Evolutionary conservation across 1,140 invertebrate genomes (phyloP).

Genomic region (Ceratina australensis): DNA sequence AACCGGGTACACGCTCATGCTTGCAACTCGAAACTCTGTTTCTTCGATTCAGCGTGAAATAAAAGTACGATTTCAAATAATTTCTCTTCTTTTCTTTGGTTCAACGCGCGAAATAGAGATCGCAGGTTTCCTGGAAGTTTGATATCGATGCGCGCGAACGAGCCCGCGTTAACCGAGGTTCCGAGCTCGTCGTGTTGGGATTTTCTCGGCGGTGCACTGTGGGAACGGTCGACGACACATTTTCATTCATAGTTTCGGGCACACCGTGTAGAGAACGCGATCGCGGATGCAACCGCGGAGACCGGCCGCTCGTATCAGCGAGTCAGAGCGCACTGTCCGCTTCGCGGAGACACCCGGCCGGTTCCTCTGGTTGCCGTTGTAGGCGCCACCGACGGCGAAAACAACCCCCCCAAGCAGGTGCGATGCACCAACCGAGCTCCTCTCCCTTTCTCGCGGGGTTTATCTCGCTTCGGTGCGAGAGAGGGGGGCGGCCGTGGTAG

Average conservation of each 20-base stretch:
- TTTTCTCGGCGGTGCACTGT: neutral
- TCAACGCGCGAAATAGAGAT: no score
- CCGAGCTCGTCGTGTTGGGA: no score
- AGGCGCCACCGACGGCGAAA: constrained; percentile 69
- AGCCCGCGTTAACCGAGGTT: neutral
- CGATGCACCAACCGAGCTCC: constrained; percentile 32
- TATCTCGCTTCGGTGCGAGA: no score
- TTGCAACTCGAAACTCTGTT: neutral
- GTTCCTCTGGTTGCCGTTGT: constrained; percentile 47
- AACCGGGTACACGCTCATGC: neutral
- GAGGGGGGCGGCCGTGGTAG: neutral
- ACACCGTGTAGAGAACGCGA: constrained; percentile 53
- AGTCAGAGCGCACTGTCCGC: constrained; percentile 72
- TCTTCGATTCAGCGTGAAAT: neutral
- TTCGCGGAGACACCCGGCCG: constrained; percentile 51
- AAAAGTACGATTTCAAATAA: no score
- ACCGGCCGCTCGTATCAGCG: constrained; percentile 68
- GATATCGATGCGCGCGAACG: neutral
- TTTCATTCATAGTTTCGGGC: constrained; percentile 72
- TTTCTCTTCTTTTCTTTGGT: no score
- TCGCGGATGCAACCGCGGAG: constrained; percentile 49
- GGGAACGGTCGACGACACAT: constrained; percentile 34
- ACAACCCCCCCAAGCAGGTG: constrained; percentile 64
- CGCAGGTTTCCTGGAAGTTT: no score
- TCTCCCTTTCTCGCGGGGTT: no score